Conservation (phyloP, 2,797 vertebrate genomes). For the Acanthis flammea region DNA sequence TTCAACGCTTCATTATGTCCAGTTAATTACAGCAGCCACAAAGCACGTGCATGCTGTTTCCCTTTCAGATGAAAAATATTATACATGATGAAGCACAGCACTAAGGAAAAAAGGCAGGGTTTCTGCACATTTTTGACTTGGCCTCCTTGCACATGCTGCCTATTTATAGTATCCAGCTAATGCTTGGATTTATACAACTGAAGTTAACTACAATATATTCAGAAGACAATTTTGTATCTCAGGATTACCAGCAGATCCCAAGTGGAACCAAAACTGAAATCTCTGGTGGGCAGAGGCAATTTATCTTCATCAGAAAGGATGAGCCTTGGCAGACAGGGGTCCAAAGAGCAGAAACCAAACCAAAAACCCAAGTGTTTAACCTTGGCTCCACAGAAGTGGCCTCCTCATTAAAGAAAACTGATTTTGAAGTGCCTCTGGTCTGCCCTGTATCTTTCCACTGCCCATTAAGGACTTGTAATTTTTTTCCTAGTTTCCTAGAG, state of each 20-base stretch:
- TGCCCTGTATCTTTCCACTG: background rate
- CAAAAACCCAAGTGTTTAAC: background rate
- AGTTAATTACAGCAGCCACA: conserved; percentile 3
- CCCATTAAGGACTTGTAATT: background rate
- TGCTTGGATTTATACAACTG: conserved; percentile 20
- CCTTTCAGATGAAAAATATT: conserved; percentile 16
- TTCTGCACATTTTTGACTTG: conserved; percentile 51
- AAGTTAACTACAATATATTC: conserved; percentile 21
- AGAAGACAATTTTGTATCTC: background rate
- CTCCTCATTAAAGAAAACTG: background rate
- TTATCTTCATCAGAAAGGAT: background rate
- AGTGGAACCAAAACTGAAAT: background rate
- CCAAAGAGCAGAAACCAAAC: background rate
- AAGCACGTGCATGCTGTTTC: background rate
- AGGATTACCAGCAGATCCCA: background rate
- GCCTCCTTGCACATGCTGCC: conserved; percentile 45
- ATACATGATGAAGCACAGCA: background rate
- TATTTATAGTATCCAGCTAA: conserved; percentile 57
- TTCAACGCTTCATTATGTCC: background rate
- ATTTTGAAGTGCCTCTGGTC: background rate
- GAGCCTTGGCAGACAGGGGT: background rate
- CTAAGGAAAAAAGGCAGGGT: conserved; percentile 16
- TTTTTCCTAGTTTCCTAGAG: background rate
- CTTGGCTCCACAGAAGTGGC: background rate
- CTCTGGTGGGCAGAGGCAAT: background rate